phyloP scores from a whole-genome alignment of 2,888 invertebrate species.

The Drosophila silvestris region DNA sequence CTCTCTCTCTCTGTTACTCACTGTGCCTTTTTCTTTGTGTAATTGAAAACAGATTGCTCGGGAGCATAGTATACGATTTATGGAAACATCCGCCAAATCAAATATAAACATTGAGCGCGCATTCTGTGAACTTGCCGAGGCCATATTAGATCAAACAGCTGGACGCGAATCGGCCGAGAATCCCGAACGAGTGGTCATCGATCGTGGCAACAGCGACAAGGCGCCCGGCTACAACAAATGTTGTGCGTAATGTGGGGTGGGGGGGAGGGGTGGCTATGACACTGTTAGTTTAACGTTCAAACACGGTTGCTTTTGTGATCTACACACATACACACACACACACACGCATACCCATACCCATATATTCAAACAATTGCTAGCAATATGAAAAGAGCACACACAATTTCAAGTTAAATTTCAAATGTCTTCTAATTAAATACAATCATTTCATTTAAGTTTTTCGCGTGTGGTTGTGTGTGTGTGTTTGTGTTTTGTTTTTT shows the following conservation, averaged over 20 bases:
- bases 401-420: neutral
- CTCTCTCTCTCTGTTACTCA: neutral
- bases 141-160: constrained; percentile 96
- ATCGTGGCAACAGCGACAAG: constrained; percentile 87
- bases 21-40: constrained; percentile 32
- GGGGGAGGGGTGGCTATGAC: constrained; percentile 18
- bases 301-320: constrained; percentile 60
- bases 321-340: constrained; percentile 33
- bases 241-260: constrained; percentile 83
- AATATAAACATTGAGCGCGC: constrained; percentile 98
- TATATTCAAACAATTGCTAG: neutral
- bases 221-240: constrained; percentile 85
- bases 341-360: constrained; percentile 12
- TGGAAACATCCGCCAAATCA: constrained; percentile 99
- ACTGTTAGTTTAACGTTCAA: constrained; percentile 52
- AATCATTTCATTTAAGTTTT: neutral
- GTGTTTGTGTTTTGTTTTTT: neutral
- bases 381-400: constrained; percentile 1
- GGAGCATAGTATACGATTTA: constrained; percentile 97
- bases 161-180: constrained; percentile 92
- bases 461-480: neutral
- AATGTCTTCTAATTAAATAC: neutral
- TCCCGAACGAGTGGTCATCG: constrained; percentile 89
- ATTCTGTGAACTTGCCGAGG: constrained; percentile 97
- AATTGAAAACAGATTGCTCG: constrained; percentile 91